Conservation (phyloP, 2,888 invertebrate species). For the Cephus nigrinus region DNA sequence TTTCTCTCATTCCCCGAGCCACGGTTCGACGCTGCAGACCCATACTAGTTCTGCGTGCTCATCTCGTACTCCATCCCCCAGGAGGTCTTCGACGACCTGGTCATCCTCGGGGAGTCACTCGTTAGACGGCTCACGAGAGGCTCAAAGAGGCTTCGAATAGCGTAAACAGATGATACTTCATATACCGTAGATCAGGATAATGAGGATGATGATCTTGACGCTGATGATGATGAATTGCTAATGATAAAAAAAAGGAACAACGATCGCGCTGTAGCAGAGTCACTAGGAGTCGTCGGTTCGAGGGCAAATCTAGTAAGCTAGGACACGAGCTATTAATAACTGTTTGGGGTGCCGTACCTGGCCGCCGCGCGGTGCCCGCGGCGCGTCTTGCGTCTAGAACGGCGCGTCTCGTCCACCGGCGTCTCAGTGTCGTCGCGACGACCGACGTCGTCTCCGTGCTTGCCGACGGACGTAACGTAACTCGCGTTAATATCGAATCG, state of each 20-base stretch:
- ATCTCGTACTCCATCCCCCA: conserved; percentile 26
- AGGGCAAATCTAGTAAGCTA: conserved; percentile 63
- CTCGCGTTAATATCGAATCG: conserved; percentile 4
- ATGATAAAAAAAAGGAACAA: neutral
- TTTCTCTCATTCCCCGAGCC: conserved; percentile 12
- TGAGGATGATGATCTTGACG: neutral
- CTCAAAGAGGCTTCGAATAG: neutral
- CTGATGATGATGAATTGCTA: neutral
- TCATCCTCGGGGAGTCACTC: neutral
- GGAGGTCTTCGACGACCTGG: conserved; percentile 1
- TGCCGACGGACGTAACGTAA: conserved; percentile 16
- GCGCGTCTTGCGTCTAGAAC: conserved; percentile 51
- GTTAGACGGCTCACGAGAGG: neutral
- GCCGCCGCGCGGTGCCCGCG: conserved; percentile 50
- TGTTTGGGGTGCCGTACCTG: conserved; percentile 65
- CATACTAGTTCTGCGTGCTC: conserved; percentile 15
- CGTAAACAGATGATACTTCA: neutral
- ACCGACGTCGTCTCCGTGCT: conserved; percentile 41
- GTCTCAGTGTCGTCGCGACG: conserved; percentile 66
- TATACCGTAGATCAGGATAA: neutral
- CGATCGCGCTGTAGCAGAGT: conserved; percentile 6
- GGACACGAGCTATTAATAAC: conserved; percentile 65
- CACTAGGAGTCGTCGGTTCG: conserved; percentile 43
- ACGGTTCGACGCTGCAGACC: conserved; percentile 2
- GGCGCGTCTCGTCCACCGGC: conserved; percentile 59